Evolutionary conservation across 2,113 vertebrate species (phyloP), one percentile per base, ranked within the genome.

Genomic region (Oophaga pumilio): DNA sequence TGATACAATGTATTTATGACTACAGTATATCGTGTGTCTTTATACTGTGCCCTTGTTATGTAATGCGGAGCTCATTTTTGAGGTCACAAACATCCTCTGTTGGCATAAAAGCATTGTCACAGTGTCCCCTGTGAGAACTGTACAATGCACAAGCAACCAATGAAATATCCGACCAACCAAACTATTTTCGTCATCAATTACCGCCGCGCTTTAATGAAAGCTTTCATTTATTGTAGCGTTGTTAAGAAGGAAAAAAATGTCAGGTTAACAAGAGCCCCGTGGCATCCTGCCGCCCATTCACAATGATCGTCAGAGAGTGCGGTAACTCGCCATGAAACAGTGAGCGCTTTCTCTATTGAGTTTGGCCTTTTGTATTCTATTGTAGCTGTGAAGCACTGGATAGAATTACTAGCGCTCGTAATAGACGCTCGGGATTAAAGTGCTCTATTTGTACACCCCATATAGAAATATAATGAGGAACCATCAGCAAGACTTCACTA

Each of bases 391-490:
- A 59, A 80, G n/a, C 53, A 18, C 77, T 80, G 76, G 76, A 57
- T 57, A 79, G 76, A 57, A 79, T 79, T 15, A 57, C 53, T 59
- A 28, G 53, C 11, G 56, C 24, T 28, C 28, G 60, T 57, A 80
- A 80, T 60, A 60, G 77, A 28, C 24, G 15, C 26, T 60, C 12
- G 57, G 77, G 77, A 80, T 80, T 59, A 60, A 80, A 80, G 77
- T 59, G 53, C 53, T 80, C 57, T 59, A 80, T 80, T 80, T 80
- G 56, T 80, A 43, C 53, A 33, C 77, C 56, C 18, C 10, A 28
- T 43, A 80, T 28, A 80, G 77, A 59, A 80, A 17, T 80, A 60
- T 60, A 80, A 80, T 80, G 57, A 80, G 53, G 56, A 80, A 20
- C 77, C 24, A 60, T 60, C 53, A 60, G 53, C 49, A 18, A 79